A percentile compares a stretch with the other conserved stretches of the same genome.
These are phyloP conservation scores for Aptenodytes patagonicus DNA, from an alignment of 2,113 vertebrate species.

Conservation along the genomic window DNA sequence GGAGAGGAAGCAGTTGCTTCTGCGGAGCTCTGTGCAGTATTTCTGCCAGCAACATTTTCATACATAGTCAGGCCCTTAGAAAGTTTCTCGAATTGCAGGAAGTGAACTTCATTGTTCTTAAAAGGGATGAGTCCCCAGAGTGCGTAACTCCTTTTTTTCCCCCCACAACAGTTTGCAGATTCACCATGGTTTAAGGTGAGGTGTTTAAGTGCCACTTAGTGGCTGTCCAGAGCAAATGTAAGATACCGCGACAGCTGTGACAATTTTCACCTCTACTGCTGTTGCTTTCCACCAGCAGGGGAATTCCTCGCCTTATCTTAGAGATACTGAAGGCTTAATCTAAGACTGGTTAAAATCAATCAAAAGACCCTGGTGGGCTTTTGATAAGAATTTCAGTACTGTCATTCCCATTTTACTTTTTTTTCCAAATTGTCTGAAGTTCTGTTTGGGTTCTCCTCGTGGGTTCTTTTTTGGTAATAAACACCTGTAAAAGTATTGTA, in stretches of 20 bases:
- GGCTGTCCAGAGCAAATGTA: slow-evolving; percentile 1
- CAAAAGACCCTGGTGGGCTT: not conserved
- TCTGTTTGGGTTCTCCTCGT: not conserved
- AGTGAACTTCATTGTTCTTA: not conserved
- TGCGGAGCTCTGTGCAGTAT: not conserved
- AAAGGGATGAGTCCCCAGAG: not conserved
- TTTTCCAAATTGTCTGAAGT: not conserved
- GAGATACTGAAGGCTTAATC: not conserved
- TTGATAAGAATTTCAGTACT: not conserved
- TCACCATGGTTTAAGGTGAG: not conserved
- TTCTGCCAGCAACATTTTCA: not conserved
- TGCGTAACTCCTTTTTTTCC: not conserved
- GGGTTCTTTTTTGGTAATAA: not conserved
- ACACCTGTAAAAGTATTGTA: not conserved
- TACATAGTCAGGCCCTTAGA: not conserved
- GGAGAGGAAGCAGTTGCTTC: not conserved
- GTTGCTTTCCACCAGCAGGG: not conserved
- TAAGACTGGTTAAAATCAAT: not conserved
- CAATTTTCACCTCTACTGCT: not conserved
- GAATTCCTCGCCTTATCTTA: not conserved
- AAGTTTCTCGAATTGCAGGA: not conserved
- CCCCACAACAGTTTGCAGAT: not conserved
- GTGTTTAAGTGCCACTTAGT: slow-evolving; percentile 42
- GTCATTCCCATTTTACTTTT: not conserved
- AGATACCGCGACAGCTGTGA: not conserved